Conservation (phyloP, 1,140 invertebrate species). For the Ericerus pela region DNA sequence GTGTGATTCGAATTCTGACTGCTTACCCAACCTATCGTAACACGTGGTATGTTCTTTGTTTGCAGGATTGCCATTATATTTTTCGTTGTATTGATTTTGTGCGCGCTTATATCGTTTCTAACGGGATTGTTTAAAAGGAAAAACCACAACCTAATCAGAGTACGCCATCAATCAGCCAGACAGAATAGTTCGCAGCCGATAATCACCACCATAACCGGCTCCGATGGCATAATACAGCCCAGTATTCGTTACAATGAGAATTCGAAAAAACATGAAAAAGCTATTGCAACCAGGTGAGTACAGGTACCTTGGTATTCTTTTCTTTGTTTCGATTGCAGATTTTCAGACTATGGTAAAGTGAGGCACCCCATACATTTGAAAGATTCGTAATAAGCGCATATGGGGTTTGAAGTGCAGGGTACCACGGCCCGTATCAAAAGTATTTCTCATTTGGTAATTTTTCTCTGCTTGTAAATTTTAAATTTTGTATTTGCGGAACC, state of each 20-base stretch:
- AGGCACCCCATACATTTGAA: not conserved
- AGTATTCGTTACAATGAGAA: conserved; percentile 19
- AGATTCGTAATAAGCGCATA: too few species aligned
- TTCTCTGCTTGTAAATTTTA: too few species aligned
- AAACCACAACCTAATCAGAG: conserved; percentile 23
- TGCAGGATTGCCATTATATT: conserved; percentile 23
- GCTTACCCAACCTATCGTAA: too few species aligned
- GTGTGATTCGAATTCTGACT: too few species aligned
- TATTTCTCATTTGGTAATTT: too few species aligned
- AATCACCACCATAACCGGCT: conserved; percentile 20
- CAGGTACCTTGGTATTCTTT: not conserved
- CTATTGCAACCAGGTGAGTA: conserved; percentile 12
- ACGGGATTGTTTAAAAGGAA: conserved; percentile 22
- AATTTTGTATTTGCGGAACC: too few species aligned
- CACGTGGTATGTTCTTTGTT: not conserved
- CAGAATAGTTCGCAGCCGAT: conserved; percentile 13
- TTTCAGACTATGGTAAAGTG: not conserved
- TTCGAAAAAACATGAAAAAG: conserved; percentile 8
- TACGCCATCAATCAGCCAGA: conserved; percentile 18
- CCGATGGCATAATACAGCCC: conserved; percentile 25
- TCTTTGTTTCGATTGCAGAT: not conserved
- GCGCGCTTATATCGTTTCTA: conserved; percentile 22
- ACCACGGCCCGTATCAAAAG: too few species aligned
- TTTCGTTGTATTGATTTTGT: conserved; percentile 22
- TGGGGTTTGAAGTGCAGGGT: too few species aligned